These are phyloP conservation scores for Noctua pronuba DNA, from an alignment of 2,888 invertebrate genomes.

Conservation along the genomic window DNA sequence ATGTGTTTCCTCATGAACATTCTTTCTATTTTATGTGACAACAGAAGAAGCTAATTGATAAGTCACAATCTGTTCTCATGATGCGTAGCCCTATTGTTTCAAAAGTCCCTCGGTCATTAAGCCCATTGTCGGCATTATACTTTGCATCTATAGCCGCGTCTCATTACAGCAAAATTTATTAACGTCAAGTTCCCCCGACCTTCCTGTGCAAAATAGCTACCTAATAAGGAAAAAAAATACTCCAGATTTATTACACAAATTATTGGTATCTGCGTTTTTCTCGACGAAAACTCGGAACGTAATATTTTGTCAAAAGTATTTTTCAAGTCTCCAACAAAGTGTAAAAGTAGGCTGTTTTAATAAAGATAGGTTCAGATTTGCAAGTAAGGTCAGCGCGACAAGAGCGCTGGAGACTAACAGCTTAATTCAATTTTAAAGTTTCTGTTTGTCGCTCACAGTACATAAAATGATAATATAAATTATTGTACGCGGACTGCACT, in stretches of 20 bases:
- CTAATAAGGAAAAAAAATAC: conserved; percentile 80
- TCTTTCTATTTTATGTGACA: conserved; percentile 16
- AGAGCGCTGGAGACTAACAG: conserved; percentile 71
- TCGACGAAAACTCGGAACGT: conserved; percentile 62
- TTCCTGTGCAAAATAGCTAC: conserved; percentile 69
- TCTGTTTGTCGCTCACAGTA: conserved; percentile 68
- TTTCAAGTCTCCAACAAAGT: conserved; percentile 32
- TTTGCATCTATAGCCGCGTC: conserved; percentile 70
- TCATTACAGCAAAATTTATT: conserved; percentile 78
- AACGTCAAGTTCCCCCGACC: conserved; percentile 68
- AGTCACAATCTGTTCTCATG: conserved; percentile 55
- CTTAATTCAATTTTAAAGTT: conserved; percentile 78
- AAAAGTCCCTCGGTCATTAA: conserved; percentile 71
- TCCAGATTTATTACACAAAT: conserved; percentile 76
- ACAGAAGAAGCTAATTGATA: conserved; percentile 28
- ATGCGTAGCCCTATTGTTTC: conserved; percentile 53
- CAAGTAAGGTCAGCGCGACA: conserved; percentile 72
- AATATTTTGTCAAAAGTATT: conserved; percentile 60
- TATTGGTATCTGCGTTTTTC: conserved; percentile 73
- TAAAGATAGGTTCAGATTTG: conserved; percentile 67
- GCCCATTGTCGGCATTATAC: conserved; percentile 73
- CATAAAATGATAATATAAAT: conserved; percentile 51
- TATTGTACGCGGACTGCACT: conserved; percentile 38
- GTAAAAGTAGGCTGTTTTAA: conserved; percentile 44
- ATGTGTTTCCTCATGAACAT: conserved; percentile 9